Evolutionary conservation across 1,140 invertebrate genomes (phyloP).

Genomic region (Tetramorium alpestre): DNA sequence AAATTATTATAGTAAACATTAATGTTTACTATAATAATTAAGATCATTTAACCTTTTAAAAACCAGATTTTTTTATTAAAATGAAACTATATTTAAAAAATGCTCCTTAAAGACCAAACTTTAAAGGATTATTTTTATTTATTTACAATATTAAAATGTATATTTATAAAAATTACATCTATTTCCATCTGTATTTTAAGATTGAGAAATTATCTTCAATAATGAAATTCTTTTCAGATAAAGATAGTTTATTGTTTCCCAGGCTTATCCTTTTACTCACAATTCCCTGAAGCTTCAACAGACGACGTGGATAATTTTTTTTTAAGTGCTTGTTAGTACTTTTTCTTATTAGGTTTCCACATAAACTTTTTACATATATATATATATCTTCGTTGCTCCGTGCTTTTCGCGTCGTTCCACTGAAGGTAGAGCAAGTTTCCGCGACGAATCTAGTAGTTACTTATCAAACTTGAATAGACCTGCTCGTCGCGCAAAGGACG

Average conservation of each 20-base stretch:
- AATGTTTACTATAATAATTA: not conserved
- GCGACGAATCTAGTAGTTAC: slow-evolving; percentile 11
- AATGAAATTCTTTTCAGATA: not conserved
- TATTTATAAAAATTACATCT: slow-evolving; percentile 1
- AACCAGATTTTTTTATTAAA: too few species aligned
- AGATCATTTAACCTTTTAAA: not conserved
- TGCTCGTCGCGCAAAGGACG: slow-evolving; percentile 36
- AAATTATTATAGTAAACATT: not conserved
- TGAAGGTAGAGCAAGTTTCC: slow-evolving; percentile 10
- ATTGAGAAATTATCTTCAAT: not conserved
- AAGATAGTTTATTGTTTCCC: not conserved
- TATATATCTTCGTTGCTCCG: not conserved
- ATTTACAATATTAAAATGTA: not conserved
- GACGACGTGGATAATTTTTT: not conserved
- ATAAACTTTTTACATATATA: not conserved
- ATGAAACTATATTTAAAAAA: too few species aligned
- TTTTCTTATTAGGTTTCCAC: not conserved
- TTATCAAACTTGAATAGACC: slow-evolving; percentile 54
- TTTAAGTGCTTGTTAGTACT: not conserved
- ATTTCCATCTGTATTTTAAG: not conserved
- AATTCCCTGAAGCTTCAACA: not conserved
- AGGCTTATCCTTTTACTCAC: not conserved
- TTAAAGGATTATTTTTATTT: too few species aligned
- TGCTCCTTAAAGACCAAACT: too few species aligned
- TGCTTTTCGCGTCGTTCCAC: not conserved